Evolutionary conservation across 2,888 invertebrate species (phyloP).

Genomic region (Lithophane ornitopus): DNA sequence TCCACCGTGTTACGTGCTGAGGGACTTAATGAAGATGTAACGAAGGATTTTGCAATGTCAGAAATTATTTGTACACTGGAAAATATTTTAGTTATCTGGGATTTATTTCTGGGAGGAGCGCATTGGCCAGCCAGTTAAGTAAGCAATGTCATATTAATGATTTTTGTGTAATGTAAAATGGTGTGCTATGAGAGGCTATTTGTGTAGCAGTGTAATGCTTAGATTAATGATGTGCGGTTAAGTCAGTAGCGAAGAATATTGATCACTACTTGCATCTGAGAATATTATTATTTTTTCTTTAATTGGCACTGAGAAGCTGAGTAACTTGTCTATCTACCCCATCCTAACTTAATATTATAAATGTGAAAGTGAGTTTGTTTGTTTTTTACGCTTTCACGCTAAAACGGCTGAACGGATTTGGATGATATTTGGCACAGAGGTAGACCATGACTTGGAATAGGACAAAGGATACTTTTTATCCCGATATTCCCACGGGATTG

Average conservation of each 20-base stretch:
- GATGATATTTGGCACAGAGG: no score
- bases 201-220: background rate
- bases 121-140: background rate
- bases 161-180: background rate
- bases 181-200: background rate
- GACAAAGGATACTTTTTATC: no score
- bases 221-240: background rate
- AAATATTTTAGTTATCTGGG: background rate
- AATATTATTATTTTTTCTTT: background rate
- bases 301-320: no score
- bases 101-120: background rate
- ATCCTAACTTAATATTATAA: no score
- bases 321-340: background rate
- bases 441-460: no score
- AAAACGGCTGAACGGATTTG: no score
- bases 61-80: background rate
- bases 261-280: background rate
- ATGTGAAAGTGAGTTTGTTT: no score
- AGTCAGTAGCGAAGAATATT: background rate
- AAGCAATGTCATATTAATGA: no score
- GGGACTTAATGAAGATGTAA: constrained; percentile 18
- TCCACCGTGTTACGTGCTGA: constrained; percentile 39
- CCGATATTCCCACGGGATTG: no score
- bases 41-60: background rate
- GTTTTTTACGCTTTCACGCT: no score